Percentiles rank a stretch among this genome's conserved stretches.
Conservation (phyloP, 2,113 vertebrate genomes). For the Oryzias woworae region DNA sequence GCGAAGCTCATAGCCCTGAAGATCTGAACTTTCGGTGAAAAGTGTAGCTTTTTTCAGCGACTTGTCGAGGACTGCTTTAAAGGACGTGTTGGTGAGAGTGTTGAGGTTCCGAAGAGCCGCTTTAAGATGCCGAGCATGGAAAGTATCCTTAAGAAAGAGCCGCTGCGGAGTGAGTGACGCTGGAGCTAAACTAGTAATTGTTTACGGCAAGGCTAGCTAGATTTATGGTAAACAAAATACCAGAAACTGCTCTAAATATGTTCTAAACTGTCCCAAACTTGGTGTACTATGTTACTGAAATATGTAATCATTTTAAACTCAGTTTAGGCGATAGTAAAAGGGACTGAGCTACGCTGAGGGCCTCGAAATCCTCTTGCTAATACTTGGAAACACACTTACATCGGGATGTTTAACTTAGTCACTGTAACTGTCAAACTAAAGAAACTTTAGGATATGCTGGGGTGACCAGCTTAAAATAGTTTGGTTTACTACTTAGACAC, state of each 20-base stretch:
- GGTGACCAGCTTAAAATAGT: no score
- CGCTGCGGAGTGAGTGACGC: constrained; percentile 1
- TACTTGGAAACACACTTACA: constrained; percentile 9
- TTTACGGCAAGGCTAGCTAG: not conserved
- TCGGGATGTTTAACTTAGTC: no score
- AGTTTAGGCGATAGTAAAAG: not conserved
- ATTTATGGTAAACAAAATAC: not conserved
- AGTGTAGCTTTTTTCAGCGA: constrained; percentile 1
- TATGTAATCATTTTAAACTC: fast-evolving
- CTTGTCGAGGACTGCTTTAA: fast-evolving
- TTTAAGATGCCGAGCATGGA: constrained; percentile 75
- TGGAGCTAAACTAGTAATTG: not conserved
- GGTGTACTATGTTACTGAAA: fast-evolving
- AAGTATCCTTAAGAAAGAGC: constrained; percentile 77
- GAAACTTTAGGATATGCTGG: no score
- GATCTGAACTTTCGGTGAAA: constrained; percentile 20
- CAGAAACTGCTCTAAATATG: fast-evolving
- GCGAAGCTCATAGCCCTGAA: constrained; percentile 39
- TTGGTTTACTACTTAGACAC: no score
- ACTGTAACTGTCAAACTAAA: no score
- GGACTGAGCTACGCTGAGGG: constrained; percentile 11
- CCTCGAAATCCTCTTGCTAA: constrained; percentile 18
- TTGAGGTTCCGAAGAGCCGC: not conserved
- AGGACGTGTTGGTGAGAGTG: not conserved
- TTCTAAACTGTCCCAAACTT: not conserved